Evolutionary conservation across 2,113 vertebrate genomes (phyloP).

Genomic region (Nycticryphes semicollaris): DNA sequence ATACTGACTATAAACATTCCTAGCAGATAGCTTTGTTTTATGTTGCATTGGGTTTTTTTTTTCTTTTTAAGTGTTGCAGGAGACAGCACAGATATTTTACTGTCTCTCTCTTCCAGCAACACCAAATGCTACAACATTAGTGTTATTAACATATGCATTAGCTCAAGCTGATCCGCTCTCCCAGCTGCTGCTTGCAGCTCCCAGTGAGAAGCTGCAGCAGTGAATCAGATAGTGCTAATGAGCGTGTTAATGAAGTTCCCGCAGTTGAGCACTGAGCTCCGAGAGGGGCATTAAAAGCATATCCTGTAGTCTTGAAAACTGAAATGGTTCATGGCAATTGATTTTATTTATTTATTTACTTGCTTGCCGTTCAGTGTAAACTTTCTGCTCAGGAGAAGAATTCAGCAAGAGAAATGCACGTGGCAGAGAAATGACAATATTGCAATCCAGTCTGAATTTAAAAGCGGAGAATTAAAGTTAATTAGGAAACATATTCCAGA

Average conservation of each 20-base stretch:
- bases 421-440: not conserved
- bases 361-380: fast-evolving
- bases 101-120: conserved; percentile 40
- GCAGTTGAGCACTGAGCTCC: not conserved
- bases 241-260: conserved; percentile 73
- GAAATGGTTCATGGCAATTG: not conserved
- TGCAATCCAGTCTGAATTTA: not conserved
- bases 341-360: conserved; percentile 35
- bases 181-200: conserved; percentile 38
- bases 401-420: not conserved
- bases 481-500: conserved; percentile 31
- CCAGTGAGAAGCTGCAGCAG: conserved; percentile 28
- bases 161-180: conserved; percentile 21
- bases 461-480: not conserved
- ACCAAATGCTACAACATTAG: conserved; percentile 51
- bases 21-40: conserved; percentile 54
- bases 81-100: conserved; percentile 51
- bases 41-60: not conserved
- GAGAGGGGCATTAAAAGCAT: conserved; percentile 47
- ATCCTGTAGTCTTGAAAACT: not conserved
- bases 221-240: conserved; percentile 69
- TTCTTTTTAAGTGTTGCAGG: conserved; percentile 22
- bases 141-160: conserved; percentile 67
- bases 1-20: conserved; percentile 50
- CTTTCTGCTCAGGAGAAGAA: not conserved